These are phyloP conservation scores for Anadara kagoshimensis DNA, from an alignment of 1,140 invertebrate genomes.

Conservation along the genomic window DNA sequence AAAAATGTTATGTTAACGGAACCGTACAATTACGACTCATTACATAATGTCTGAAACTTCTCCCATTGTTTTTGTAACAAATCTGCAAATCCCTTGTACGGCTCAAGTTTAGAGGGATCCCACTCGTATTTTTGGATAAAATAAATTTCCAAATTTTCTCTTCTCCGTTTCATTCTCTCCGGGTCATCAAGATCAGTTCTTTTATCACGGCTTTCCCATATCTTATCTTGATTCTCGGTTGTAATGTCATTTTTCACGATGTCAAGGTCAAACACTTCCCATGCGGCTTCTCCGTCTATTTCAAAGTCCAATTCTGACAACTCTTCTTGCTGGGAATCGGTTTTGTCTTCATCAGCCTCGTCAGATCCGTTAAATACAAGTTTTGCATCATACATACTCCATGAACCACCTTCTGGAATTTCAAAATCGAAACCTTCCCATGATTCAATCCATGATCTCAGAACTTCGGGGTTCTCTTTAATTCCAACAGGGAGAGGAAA, in stretches of 20 bases:
- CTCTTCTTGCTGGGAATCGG: neutral
- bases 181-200: conserved; percentile 19
- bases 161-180: conserved; percentile 12
- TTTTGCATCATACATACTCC: neutral
- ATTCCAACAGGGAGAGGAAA: conserved; percentile 8
- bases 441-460: conserved; percentile 8
- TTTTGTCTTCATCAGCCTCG: neutral
- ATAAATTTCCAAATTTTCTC: conserved; percentile 18
- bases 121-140: conserved; percentile 30
- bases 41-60: conserved; percentile 8
- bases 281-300: conserved; percentile 19
- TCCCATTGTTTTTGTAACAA: conserved; percentile 13
- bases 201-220: conserved; percentile 9
- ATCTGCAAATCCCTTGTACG: conserved; percentile 9
- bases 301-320: conserved; percentile 15
- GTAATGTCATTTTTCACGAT: conserved; percentile 17
- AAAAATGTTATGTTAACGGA: no score
- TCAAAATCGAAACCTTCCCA: conserved; percentile 22
- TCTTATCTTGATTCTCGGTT: conserved; percentile 15
- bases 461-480: neutral
- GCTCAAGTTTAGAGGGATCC: conserved; percentile 23
- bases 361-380: neutral
- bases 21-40: neutral
- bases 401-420: conserved; percentile 2
- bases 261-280: conserved; percentile 13